Conservation (phyloP, 2,888 invertebrate species). For the Callyntrura sp. region DNA sequence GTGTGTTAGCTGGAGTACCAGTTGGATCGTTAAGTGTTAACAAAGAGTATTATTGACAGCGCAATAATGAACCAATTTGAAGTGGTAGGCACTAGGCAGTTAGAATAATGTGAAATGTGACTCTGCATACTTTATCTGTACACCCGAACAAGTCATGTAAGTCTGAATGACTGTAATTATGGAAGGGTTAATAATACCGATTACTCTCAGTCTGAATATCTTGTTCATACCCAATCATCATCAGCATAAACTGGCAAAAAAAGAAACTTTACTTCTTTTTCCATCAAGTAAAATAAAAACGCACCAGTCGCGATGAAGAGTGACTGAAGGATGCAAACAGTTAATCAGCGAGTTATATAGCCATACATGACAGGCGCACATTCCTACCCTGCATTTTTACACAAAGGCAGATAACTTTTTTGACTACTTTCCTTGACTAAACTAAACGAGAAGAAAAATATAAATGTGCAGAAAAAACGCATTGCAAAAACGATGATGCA, state of each 20-base stretch:
- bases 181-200: conserved; percentile 62
- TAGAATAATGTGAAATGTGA: too few relatives aligned
- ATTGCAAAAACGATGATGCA: conserved; percentile 57
- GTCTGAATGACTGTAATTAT: conserved; percentile 57
- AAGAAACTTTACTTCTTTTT: conserved; percentile 7
- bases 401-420: background rate
- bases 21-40: too few relatives aligned
- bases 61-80: too few relatives aligned
- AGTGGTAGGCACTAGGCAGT: too few relatives aligned
- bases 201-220: conserved; percentile 4
- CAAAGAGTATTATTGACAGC: too few relatives aligned
- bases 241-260: too few relatives aligned
- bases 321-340: too few relatives aligned
- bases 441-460: conserved; percentile 7
- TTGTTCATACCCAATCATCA: conserved; percentile 65
- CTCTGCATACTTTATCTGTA: too few relatives aligned
- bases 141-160: too few relatives aligned
- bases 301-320: background rate
- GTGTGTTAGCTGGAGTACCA: too few relatives aligned
- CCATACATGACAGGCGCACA: conserved; percentile 8
- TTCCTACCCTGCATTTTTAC: background rate
- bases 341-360: background rate
- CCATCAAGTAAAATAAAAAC: conserved; percentile 3
- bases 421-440: conserved; percentile 13
- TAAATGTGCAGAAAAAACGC: conserved; percentile 6